Percentiles rank a stretch among this genome's conserved stretches.
These are phyloP conservation scores for Tragelaphus oryx DNA, from an alignment of 2,797 vertebrate genomes.

Conservation along the genomic window DNA sequence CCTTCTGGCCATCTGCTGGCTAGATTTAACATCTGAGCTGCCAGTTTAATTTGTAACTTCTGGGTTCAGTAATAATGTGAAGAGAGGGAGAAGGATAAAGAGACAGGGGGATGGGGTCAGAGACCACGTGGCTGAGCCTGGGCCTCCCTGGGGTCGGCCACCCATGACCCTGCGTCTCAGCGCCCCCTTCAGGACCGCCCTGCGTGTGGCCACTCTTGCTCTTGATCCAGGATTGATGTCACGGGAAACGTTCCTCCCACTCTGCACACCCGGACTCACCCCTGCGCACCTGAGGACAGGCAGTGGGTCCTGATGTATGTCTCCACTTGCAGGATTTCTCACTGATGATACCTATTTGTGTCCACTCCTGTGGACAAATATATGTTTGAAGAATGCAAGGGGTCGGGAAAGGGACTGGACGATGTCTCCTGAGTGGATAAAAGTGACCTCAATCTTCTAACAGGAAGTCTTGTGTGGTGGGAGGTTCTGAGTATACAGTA, in stretches of 20 bases:
- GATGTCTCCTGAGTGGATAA: not conserved
- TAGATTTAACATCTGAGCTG: not conserved
- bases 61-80: not conserved
- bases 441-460: not conserved
- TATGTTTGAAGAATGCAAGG: not conserved
- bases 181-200: not conserved
- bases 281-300: not conserved
- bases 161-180: not conserved
- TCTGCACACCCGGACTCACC: not conserved
- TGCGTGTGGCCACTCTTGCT: not conserved
- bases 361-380: not conserved
- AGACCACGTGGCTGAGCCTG: not conserved
- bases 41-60: constrained; percentile 22
- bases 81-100: not conserved
- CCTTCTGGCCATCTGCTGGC: constrained; percentile 35
- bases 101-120: not conserved
- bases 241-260: not conserved
- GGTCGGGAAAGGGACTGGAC: not conserved
- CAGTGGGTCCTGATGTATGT: not conserved
- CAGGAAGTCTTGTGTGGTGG: not conserved
- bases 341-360: not conserved
- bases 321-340: not conserved
- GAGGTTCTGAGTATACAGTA: not conserved
- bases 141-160: rapidly evolving
- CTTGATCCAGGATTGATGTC: not conserved